Evolutionary conservation across 2,888 invertebrate genomes (phyloP), one percentile per base, ranked within the genome.

Genomic region (Lithodes maja): DNA sequence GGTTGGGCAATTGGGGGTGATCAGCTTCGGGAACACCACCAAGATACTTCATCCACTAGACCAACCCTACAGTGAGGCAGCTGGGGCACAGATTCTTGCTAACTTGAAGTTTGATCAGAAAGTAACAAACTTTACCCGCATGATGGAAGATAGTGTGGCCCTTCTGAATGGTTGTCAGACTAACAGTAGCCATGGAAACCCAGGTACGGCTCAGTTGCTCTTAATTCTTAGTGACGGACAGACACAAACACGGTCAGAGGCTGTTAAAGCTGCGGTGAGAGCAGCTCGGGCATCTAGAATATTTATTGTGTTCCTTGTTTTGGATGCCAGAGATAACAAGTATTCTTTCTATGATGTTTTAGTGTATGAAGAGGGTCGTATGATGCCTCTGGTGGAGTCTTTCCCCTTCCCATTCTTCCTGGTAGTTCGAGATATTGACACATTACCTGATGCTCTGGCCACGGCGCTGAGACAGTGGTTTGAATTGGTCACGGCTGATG

Each of bases 391-490:
- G 93, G 96, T 99, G 95, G 99, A 99, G 93, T 96, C 95, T 81
- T 99, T 99, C 94, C 99, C 99, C 0, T 99, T 99, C 94, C 99
- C 99, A 0, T 99, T 98, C 95, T 99, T 99, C 94, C 95, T 99
- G 82, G 97, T 99, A 93, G 95, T 99, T 54, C 94, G 98, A 89
- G 98, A 99, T 93, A 96, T 99, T 93, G 96, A 96, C 91, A 96
- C 97, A 53, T 94, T 99, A 89, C 99, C 99, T 0, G 95, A 95
- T 68, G 97, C 99, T 1, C 95, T 99, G 54, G 98, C 99, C 92
- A 99, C 99, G 94, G 99, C 99, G 0, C 95, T 99, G 91, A 94
- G 99, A 89, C 99, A 99, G 93, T 99, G 99, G 99, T 99, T 99
- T 94, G 99, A 99, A 95, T 94, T 99, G 90, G 97, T 99, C 15